phyloP scores from a whole-genome alignment of 2,113 vertebrate genomes.

The Heptranchias perlo region DNA sequence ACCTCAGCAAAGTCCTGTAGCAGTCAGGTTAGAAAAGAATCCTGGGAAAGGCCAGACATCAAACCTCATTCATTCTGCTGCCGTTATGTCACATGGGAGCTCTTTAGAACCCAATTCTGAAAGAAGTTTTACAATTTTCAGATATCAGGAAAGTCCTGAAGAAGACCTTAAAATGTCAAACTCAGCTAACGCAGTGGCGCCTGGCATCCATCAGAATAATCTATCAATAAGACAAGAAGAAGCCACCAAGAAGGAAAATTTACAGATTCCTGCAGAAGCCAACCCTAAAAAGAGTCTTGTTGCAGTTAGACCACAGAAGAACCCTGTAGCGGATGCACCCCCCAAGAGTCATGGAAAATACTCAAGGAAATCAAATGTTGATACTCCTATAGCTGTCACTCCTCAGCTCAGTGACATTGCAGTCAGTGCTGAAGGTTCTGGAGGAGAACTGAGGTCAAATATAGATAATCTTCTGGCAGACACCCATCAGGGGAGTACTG shows the following conservation, averaged over 20 bases:
- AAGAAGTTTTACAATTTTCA: background rate
- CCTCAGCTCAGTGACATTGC: background rate
- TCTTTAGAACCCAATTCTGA: background rate
- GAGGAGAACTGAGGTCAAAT: background rate
- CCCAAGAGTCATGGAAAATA: background rate
- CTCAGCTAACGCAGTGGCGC: background rate
- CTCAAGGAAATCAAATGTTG: background rate
- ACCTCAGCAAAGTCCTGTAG: background rate
- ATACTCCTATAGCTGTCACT: background rate
- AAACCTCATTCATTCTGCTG: background rate
- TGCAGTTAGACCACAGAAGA: background rate
- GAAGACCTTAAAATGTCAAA: background rate
- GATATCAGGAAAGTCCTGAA: background rate
- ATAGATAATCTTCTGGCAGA: background rate
- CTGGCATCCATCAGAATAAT: background rate
- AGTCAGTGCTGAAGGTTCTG: background rate
- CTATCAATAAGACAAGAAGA: background rate
- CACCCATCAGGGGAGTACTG: background rate
- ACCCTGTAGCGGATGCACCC: too few species aligned
- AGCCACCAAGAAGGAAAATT: background rate
- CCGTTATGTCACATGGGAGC: background rate
- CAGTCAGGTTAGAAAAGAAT: background rate
- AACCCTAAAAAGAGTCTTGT: background rate
- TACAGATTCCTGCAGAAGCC: background rate
- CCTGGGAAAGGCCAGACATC: background rate